Conservation (phyloP, 2,888 invertebrate genomes). For the Volucella inflata region DNA sequence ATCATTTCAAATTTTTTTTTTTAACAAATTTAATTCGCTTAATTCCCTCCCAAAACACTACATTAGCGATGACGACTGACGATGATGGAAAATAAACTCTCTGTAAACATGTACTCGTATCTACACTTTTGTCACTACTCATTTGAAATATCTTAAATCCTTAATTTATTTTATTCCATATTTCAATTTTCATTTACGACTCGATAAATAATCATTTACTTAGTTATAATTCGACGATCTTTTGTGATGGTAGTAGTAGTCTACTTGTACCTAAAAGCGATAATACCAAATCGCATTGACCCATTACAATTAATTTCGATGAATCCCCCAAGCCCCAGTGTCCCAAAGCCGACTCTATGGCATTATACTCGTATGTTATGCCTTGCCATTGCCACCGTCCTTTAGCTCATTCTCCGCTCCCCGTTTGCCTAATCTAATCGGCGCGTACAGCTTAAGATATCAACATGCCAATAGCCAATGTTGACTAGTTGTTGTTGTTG, state of each 20-base stretch:
- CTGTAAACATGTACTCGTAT: background rate
- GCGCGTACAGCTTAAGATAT: constrained; percentile 58
- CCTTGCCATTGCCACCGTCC: background rate
- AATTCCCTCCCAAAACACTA: constrained; percentile 8
- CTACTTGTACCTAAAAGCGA: constrained; percentile 4
- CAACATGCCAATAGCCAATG: constrained; percentile 62
- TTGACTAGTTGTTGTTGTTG: constrained; percentile 52
- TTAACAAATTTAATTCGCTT: constrained; percentile 1
- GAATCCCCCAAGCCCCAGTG: constrained; percentile 29
- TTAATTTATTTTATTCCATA: constrained; percentile 59
- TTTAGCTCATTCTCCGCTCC: background rate
- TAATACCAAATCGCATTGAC: constrained; percentile 64
- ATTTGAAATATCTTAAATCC: constrained; percentile 44
- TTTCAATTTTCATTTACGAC: constrained; percentile 37
- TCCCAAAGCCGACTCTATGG: constrained; percentile 1
- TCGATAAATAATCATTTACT: constrained; percentile 8
- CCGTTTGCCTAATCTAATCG: constrained; percentile 51
- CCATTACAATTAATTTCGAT: constrained; percentile 58
- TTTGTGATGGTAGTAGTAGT: no score
- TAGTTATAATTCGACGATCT: no score
- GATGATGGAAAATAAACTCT: background rate
- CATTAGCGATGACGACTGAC: background rate
- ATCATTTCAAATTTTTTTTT: background rate
- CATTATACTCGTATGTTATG: no score
- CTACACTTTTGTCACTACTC: constrained; percentile 30